phyloP scores from a whole-genome alignment of 53 echinoderm and acorn worm species.

The Glandiceps talaboti region DNA sequence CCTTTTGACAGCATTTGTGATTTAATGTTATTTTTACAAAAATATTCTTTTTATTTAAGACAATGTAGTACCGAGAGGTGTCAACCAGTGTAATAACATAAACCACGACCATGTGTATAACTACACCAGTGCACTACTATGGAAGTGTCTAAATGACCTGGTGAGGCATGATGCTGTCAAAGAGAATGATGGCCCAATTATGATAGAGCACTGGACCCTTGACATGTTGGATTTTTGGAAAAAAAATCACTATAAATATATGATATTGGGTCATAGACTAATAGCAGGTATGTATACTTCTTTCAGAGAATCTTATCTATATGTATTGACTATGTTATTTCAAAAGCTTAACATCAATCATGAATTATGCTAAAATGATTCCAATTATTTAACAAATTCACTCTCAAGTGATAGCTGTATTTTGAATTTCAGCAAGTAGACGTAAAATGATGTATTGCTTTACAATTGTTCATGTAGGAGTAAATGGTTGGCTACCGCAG shows the following conservation, averaged over 20 bases:
- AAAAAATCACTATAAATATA: constrained; percentile 2
- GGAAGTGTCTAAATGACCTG: not conserved
- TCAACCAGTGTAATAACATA: not conserved
- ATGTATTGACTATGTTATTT: no score
- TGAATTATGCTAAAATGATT: no score
- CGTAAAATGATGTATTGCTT: no score
- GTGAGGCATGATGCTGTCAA: not conserved
- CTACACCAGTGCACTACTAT: not conserved
- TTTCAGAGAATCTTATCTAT: no score
- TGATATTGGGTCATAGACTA: constrained; percentile 10
- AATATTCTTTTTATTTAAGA: not conserved
- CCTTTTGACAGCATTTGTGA: no score
- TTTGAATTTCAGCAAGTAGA: not conserved
- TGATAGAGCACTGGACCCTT: not conserved
- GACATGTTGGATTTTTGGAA: not conserved
- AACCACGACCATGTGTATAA: not conserved
- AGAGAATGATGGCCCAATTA: not conserved
- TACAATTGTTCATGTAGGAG: no score
- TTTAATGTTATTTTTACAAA: not conserved
- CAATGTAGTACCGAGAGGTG: not conserved
- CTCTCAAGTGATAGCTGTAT: not conserved
- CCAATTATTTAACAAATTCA: not conserved
- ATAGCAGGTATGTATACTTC: not conserved
- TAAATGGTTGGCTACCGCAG: not conserved
- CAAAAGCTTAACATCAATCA: no score